Base-by-base conservation (phyloP, 2,888 invertebrate species). In the Cinara cedri region DNA sequence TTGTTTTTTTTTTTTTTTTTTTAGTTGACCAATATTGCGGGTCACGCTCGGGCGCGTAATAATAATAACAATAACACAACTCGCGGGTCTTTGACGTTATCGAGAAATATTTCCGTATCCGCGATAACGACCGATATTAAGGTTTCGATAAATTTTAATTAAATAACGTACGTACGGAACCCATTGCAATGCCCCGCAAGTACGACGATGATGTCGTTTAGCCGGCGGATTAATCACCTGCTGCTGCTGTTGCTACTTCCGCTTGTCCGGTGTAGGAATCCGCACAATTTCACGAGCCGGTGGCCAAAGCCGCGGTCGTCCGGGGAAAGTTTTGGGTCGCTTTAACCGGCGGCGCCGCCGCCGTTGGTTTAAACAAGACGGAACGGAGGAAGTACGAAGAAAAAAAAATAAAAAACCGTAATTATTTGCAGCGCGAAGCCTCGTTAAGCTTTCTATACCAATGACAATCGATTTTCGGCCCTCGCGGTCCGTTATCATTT, bases 261-360 rank as follows among this genome's bases (percentile, higher is more conserved):
- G n/a, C n/a, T n/a, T n/a, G 16, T 21, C 19, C 1, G 13, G 2
- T n/a, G n/a, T 3, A 54, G 21, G 42, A 70, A 55, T 51, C 54
- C 21, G 2, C 19, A 51, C 34, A 49, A 51, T 54, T 68, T 68
- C 34, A 26, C 13, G 51, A n/a, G 10, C 8, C 2, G 8, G 65
- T 65, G 14, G 9, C 9, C 34, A 70, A 54, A 34, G 11, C 21
- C 14, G 42, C 8, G 19, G 51, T 42, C 70, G 13, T 71, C 16
- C 3, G 49, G 51, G n/a, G n/a, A n/a, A 70, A 70, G 21, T 70
- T 55, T 70, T 9, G 34, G 70, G 55, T 55, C 34, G 21, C 13
- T 70, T 70, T 16, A 14, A 6, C 19, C 19, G 9, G 13, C 14
- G 51, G 26, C 13, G 26, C 34, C 13, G 44, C 8, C 9, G 19